Base-by-base conservation (phyloP, 30 jellyfish, hydroid and myxozoan genomes). In the Aurelia coerulea region DNA sequence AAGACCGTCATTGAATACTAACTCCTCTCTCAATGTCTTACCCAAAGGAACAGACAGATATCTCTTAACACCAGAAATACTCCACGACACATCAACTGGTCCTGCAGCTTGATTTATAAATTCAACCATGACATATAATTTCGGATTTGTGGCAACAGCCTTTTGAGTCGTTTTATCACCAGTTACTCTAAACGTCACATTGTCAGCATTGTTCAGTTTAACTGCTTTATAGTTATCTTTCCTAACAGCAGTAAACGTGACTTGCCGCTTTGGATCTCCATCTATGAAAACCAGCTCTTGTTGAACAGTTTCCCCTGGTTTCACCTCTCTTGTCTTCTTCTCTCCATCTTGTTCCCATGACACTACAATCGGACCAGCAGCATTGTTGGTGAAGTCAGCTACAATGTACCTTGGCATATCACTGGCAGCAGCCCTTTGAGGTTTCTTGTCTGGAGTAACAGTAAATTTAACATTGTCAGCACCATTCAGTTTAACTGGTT, bases 351-450 rank as follows among this genome's bases (percentile, higher is more conserved):
- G 62, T 33, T 19, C 41, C 86, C 86, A 76, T 31, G 29, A 33
- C 41, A 59, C 86, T 10, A 54, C 65, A 50, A 76, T 76, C 64
- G 86, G 62, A 32, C 19, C 86, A 59, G 75, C 86, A 34, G 86
- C 86, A 56, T 76, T 58, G 75, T 76, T 76, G 14, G 56, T 62
- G 62, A 76, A 59, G 8, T 76, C 86, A 58, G 75, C 86, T 19
- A 76, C 67, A 58, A 76, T 62, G 73, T 76, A 76, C 75, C 50
- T 76, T 32, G 86, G 86, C 10, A 8, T n/a, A 51, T 76, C 62
- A 17, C 63, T 56, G 60, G 75, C 75, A 10, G 58, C 75, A 16
- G 56, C 86, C 63, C 50, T 52, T 73, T 32, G 75, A 59, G 75
- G 65, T 54, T 23, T 76, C 69, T 59, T 76, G 75, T 59, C 74